Percentiles rank a stretch among this genome's conserved stretches.
phyloP scores from a whole-genome alignment of 1,140 invertebrate species.

The Psix sp. region DNA sequence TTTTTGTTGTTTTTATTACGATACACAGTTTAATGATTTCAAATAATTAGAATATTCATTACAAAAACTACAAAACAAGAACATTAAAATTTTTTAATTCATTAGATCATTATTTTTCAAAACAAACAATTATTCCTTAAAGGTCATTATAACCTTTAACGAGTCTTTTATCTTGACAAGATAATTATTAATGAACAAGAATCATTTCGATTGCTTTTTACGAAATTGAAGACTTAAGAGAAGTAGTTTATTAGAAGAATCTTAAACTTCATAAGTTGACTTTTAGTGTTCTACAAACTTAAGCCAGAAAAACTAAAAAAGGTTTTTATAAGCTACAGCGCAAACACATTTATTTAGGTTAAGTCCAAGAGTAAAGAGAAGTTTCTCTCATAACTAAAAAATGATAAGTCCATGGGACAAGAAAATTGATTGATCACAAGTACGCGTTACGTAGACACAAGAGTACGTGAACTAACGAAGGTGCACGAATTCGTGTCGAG shows the following conservation, averaged over 20 bases:
- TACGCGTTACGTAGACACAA: conserved; percentile 38
- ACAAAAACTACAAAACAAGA: too few relatives aligned
- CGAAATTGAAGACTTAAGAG: not conserved
- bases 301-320: conserved; percentile 7
- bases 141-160: not conserved
- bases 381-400: conserved; percentile 36
- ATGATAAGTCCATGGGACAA: conserved; percentile 37
- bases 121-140: not conserved
- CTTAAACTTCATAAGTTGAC: conserved; percentile 10
- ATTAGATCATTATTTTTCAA: not conserved
- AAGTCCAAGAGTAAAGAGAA: conserved; percentile 14
- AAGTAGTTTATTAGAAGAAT: conserved; percentile 16
- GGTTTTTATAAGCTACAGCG: conserved; percentile 17
- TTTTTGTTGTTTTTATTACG: too few relatives aligned
- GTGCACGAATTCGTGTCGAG: conserved; percentile 36
- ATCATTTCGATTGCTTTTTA: conserved; percentile 5
- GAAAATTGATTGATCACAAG: conserved; percentile 44
- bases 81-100: too few relatives aligned
- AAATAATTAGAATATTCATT: too few relatives aligned
- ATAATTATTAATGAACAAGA: conserved; percentile 16
- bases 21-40: too few relatives aligned
- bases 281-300: conserved; percentile 15
- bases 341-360: conserved; percentile 27
- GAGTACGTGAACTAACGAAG: conserved; percentile 36
- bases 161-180: not conserved